Evolutionary conservation across 30 jellyfish, hydroid and myxozoan genomes (phyloP), one percentile per base, ranked within the genome.

Genomic region (Cassiopea xamachana): DNA sequence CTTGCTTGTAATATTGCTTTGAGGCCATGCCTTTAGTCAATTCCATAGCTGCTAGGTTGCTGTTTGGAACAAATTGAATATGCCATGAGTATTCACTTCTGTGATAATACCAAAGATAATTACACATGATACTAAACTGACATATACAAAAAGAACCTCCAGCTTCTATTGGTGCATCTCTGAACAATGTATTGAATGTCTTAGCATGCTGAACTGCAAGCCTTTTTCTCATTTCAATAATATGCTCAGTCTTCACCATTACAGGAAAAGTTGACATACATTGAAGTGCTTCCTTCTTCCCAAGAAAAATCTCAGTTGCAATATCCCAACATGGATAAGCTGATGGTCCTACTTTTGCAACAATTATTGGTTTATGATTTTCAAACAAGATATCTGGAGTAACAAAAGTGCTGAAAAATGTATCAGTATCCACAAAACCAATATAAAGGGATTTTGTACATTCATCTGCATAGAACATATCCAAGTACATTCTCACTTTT

Each of bases 191-290:
- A 50, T 86, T 87, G 80, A 92, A 92, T 4, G 75, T 46, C 47
- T 81, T 91, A 1, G 70, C 92, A 58, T 84, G 95, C 2, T 39
- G 14, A 18, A 58, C 80, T n/a, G 85, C 75, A 48, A 91, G 86
- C 51, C 45, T 12, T 60, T 61, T 45, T 39, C 97, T 87, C 95
- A 91, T 49, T 69, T 76, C 85, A 9, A 62, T 77, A 3, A 91
- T 2, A 48, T 91, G 97, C 15, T 68, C 83, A 48, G 69, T 77
- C 59, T 85, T 91, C 18, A 91, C 55, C 87, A 86, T 91, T n/a
- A 91, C 92, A 39, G 97, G 97, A 69, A 91, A 91, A 0, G 86
- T 72, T 45, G 94, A 83, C 97, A 91, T 91, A 85, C 95, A 91
- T 71, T 73, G 89, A 62, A 85, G 9, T 4, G 85, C 84, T 50